phyloP scores from a whole-genome alignment of 2,113 vertebrate genomes.

The Elephantulus edwardii region DNA sequence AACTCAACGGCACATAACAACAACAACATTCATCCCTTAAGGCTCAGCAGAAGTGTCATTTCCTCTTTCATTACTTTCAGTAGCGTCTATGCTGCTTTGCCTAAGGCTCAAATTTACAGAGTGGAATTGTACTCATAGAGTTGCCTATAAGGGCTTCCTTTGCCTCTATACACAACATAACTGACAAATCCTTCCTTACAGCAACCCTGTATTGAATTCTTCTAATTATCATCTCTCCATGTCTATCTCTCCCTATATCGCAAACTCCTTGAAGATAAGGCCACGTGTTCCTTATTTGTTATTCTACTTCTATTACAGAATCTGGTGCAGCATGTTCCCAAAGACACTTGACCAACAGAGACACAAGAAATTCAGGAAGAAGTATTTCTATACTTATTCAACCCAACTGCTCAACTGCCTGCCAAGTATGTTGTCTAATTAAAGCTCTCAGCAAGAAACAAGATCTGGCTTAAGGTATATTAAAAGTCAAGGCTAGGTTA shows the following conservation, averaged over 20 bases:
- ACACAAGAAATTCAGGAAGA: neutral
- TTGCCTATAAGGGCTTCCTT: neutral
- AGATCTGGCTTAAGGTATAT: neutral
- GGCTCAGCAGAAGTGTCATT: neutral
- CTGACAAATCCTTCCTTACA: neutral
- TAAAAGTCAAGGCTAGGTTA: constrained; percentile 18
- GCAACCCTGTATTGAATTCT: neutral
- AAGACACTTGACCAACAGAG: neutral
- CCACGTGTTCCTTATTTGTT: neutral
- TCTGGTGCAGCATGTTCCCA: neutral
- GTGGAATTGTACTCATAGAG: neutral
- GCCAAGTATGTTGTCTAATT: neutral
- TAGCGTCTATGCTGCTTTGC: neutral
- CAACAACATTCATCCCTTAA: neutral
- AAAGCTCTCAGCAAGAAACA: constrained; percentile 16
- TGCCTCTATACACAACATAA: neutral
- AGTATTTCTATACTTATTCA: neutral
- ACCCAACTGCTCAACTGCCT: neutral
- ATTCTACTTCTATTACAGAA: neutral
- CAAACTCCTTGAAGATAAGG: neutral
- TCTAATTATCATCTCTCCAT: neutral
- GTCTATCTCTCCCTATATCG: neutral
- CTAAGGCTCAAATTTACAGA: no score
- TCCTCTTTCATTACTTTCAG: neutral
- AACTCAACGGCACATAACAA: no score